Evolutionary conservation across 2,888 invertebrate genomes (phyloP).

Genomic region (Nephrocerus scutellatus): DNA sequence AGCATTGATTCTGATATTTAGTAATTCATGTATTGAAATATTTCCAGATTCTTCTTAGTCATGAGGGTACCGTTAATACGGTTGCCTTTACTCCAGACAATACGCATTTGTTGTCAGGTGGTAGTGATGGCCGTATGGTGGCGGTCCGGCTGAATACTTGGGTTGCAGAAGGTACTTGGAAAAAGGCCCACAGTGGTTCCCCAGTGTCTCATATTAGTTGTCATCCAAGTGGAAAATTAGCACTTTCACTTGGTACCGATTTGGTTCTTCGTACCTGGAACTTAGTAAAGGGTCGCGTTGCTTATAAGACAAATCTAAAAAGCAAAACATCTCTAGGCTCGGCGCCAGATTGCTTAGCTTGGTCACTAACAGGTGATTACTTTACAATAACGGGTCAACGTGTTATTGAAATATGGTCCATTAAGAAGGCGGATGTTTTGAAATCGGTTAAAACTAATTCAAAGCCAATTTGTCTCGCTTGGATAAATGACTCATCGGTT

Average conservation of each 20-base stretch:
- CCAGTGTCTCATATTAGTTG: constrained; percentile 69
- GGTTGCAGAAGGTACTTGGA: constrained; percentile 77
- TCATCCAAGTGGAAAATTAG: constrained; percentile 84
- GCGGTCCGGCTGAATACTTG: constrained; percentile 77
- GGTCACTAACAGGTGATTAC: constrained; percentile 69
- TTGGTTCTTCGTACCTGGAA: constrained; percentile 87
- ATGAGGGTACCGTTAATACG: constrained; percentile 74
- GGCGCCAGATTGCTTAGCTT: constrained; percentile 52
- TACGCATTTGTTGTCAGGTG: constrained; percentile 74
- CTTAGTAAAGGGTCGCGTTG: constrained; percentile 81
- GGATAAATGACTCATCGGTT: constrained; percentile 58
- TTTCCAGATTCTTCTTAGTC: constrained; percentile 58
- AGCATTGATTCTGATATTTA: too few relatives aligned
- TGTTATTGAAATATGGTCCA: constrained; percentile 71
- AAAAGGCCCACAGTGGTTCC: constrained; percentile 73
- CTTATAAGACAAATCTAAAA: constrained; percentile 80
- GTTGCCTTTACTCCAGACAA: constrained; percentile 69
- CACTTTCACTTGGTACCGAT: constrained; percentile 79
- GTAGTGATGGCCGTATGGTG: constrained; percentile 77
- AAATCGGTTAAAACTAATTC: constrained; percentile 60
- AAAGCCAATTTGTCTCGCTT: constrained; percentile 64
- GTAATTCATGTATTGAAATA: neutral
- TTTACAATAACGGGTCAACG: constrained; percentile 70
- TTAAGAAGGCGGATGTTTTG: constrained; percentile 67
- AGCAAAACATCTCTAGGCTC: constrained; percentile 53